A percentile compares a stretch with the other conserved stretches of the same genome.
Conservation (phyloP, 1,140 invertebrate genomes). For the Pygmarrhopalites habei region DNA sequence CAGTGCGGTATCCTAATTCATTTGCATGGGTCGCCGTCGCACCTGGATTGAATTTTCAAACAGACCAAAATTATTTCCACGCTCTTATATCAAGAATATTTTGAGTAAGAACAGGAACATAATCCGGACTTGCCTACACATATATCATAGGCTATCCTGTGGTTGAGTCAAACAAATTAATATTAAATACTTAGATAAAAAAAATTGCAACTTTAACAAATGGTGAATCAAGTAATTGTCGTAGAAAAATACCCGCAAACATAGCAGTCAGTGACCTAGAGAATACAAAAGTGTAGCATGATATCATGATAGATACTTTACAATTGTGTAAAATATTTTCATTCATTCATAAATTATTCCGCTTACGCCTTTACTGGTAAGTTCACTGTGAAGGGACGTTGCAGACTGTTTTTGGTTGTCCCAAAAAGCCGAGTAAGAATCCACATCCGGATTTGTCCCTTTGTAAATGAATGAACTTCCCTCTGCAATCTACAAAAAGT, state of each 20-base stretch:
- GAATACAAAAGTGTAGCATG: no score
- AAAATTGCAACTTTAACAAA: no score
- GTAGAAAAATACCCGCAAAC: no score
- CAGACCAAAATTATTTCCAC: background rate
- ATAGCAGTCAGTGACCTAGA: background rate
- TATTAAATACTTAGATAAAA: no score
- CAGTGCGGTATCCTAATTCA: background rate
- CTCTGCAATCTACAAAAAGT: slow-evolving; percentile 42
- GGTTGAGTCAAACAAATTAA: no score
- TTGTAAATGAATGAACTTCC: slow-evolving; percentile 80
- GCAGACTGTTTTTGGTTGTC: slow-evolving; percentile 87
- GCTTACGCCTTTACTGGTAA: slow-evolving; percentile 65
- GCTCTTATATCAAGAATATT: background rate
- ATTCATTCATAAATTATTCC: no score
- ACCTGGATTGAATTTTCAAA: background rate
- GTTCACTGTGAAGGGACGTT: slow-evolving; percentile 72
- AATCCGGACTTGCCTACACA: background rate
- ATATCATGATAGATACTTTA: no score
- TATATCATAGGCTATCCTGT: background rate
- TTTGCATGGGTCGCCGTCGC: background rate
- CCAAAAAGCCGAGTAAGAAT: slow-evolving; percentile 97
- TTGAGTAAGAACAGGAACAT: background rate
- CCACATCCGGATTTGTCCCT: slow-evolving; percentile 87
- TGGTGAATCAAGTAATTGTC: no score
- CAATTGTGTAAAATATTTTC: no score